A percentile compares a stretch with the other conserved stretches of the same genome.
phyloP scores from a whole-genome alignment of 2,888 invertebrate species.

The Adela reaumurella region DNA sequence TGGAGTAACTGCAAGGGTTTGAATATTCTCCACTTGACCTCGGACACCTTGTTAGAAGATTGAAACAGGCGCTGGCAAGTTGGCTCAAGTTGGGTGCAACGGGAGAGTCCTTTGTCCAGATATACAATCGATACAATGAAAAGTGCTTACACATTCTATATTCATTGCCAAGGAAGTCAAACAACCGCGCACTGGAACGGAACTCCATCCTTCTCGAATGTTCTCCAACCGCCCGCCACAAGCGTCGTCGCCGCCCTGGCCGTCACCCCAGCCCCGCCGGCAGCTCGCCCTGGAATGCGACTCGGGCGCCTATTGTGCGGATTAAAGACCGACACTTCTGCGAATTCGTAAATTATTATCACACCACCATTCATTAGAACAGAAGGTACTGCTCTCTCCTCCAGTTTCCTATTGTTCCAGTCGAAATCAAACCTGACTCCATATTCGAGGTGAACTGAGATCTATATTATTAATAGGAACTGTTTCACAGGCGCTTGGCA shows the following conservation, averaged over 20 bases:
- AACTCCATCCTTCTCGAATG: no score
- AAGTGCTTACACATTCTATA: no score
- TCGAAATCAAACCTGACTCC: neutral
- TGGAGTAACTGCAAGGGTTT: no score
- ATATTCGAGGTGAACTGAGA: neutral
- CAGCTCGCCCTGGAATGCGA: slow-evolving; percentile 30
- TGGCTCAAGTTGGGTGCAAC: neutral
- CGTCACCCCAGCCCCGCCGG: slow-evolving; percentile 20
- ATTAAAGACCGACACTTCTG: slow-evolving; percentile 55
- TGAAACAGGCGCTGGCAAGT: neutral
- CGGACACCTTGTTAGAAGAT: no score
- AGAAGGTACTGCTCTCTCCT: neutral
- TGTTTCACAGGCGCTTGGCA: neutral
- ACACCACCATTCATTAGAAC: neutral
- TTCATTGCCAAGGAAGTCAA: no score
- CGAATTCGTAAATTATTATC: slow-evolving; percentile 54
- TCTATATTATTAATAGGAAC: neutral
- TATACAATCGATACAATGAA: no score
- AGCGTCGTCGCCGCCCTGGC: no score
- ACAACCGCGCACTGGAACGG: no score
- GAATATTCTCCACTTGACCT: no score
- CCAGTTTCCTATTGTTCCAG: neutral
- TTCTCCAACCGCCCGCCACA: no score
- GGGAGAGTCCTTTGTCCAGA: neutral
- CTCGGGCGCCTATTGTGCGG: slow-evolving; percentile 36